These are phyloP conservation scores for Setophaga kirtlandii DNA, from an alignment of 2,113 vertebrate genomes.

Conservation along the genomic window DNA sequence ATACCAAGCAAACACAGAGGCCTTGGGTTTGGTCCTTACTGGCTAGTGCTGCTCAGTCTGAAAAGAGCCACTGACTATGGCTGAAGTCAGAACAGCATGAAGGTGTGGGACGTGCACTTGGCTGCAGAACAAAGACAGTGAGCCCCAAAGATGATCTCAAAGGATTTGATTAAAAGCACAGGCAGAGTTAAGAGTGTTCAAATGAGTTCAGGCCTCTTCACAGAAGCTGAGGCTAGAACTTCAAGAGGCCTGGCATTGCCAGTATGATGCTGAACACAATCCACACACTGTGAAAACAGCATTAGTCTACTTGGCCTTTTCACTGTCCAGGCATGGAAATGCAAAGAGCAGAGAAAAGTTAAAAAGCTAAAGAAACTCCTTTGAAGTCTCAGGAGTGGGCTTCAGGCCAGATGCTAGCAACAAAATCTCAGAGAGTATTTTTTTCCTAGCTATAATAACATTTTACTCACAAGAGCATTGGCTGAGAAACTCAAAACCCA, in stretches of 20 bases:
- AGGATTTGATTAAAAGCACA: background rate
- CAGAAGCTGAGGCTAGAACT: background rate
- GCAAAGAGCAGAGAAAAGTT: slow-evolving; percentile 3
- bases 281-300: background rate
- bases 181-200: background rate
- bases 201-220: background rate
- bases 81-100: background rate
- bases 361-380: slow-evolving; percentile 13
- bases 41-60: background rate
- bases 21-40: background rate
- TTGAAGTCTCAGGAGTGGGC: slow-evolving; percentile 5
- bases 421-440: background rate
- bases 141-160: background rate
- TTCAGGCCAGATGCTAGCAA: background rate
- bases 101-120: background rate
- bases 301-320: background rate
- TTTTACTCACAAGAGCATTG: background rate
- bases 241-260: background rate
- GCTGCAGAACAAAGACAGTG: background rate
- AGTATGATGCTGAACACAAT: background rate
- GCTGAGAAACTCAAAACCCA: background rate
- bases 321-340: background rate
- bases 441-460: background rate
- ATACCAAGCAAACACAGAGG: background rate
- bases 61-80: background rate